Evolutionary conservation across 2,888 invertebrate species (phyloP).

Genomic region (Creontiades dilutus): DNA sequence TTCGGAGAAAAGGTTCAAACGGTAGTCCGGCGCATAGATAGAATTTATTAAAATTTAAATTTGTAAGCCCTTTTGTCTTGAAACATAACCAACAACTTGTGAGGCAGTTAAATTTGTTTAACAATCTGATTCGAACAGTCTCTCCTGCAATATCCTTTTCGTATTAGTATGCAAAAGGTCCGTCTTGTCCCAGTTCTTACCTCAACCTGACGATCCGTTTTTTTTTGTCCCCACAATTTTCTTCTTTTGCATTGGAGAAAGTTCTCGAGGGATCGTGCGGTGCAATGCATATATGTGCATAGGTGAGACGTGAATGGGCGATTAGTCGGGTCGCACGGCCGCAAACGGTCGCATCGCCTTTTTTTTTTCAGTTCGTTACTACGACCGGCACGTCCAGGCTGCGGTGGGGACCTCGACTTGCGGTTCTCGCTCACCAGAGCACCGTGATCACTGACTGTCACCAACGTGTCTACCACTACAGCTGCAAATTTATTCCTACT

Average conservation of each 20-base stretch:
- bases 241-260: neutral
- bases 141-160: no score
- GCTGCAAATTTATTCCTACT: conserved; percentile 43
- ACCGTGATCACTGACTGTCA: conserved; percentile 46
- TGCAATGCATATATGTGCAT: conserved; percentile 1
- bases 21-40: no score
- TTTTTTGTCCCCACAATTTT: neutral
- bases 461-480: neutral
- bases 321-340: conserved; percentile 6
- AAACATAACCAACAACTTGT: no score
- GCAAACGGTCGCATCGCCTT: conserved; percentile 31
- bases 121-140: no score
- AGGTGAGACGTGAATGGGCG: conserved; percentile 9
- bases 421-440: neutral
- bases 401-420: neutral
- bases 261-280: neutral
- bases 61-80: no score
- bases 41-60: no score
- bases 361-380: conserved; percentile 31
- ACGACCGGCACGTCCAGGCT: conserved; percentile 31
- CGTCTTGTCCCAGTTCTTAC: no score
- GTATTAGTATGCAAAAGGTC: no score
- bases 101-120: no score
- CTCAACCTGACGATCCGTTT: no score
- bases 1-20: no score